Base-by-base conservation (phyloP, 2,113 vertebrate genomes). In the Platycercus adscitus region DNA sequence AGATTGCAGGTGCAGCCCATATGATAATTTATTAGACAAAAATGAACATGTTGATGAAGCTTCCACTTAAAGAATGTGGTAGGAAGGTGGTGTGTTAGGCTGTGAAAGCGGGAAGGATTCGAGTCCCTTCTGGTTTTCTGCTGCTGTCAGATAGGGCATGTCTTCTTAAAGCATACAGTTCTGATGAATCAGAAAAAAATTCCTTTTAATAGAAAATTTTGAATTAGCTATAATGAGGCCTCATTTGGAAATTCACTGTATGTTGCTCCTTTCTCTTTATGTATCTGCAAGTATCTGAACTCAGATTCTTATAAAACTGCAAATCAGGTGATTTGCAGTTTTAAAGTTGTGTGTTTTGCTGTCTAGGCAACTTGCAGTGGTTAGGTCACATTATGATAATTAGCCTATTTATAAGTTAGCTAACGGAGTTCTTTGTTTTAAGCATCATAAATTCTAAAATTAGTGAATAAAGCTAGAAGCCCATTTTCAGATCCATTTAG, bases 321-420 rank as follows among this genome's bases (percentile, higher is more conserved):
- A 65, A 71, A 92, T 89, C 69, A 89, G 83, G 61, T 91, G 77
- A 76, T 89, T 58, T 95, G n/a, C 71, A 85, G 44, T 82, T 95
- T 90, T 91, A 29, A 75, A 92, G 70, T 55, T 69, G 61, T 58
- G 14, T 92, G 37, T 92, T 95, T 92, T 86, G 88, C 93, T 91
- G 63, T 81, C 81, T 86, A 69, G 81, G 88, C 93, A 92, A 46
- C 77, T 91, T 92, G 55, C 5, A 84, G 91, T 76, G 89, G 91
- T 93, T 93, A 76, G 69, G 73, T 92, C 77, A 53, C 55, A 65
- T 85, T 96, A 91, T 93, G 83, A 49, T 89, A 95, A 96, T 94
- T 61, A 91, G 61, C 35, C 52, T 92, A 95, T 94, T 96, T 97
- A 86, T 94, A 96, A 96, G 75, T 91, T 91, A 94, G 65, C 73